Conservation (phyloP, 2,888 invertebrate genomes). For the Erebia aethiops region DNA sequence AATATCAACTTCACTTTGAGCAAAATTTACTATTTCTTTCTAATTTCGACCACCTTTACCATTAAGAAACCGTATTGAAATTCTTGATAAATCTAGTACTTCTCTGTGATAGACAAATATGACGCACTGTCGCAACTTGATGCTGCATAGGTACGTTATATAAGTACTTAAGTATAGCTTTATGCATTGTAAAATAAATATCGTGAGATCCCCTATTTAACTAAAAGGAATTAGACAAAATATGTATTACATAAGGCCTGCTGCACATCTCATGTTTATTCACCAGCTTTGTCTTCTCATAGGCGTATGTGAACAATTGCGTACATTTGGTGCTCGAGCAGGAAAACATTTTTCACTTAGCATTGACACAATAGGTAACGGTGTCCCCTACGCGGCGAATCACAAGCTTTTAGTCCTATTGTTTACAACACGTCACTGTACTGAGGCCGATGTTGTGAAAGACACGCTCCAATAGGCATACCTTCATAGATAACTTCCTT, state of each 20-base stretch:
- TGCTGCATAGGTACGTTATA: background rate
- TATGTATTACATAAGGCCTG: slow-evolving; percentile 10
- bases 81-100: no score
- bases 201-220: slow-evolving; percentile 20
- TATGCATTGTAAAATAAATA: slow-evolving; percentile 16
- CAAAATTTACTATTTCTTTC: no score
- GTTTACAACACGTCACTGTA: slow-evolving; percentile 32
- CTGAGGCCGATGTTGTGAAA: slow-evolving; percentile 30
- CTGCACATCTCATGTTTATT: slow-evolving; percentile 11
- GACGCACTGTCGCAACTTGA: background rate
- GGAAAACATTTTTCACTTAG: slow-evolving; percentile 35
- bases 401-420: slow-evolving; percentile 40
- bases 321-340: background rate
- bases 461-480: slow-evolving; percentile 35
- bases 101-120: background rate
- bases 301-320: background rate
- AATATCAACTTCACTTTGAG: no score
- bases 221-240: slow-evolving; percentile 13
- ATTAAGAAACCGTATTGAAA: no score
- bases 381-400: slow-evolving; percentile 38
- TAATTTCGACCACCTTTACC: no score
- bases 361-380: slow-evolving; percentile 39
- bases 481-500: slow-evolving; percentile 20
- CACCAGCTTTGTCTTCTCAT: background rate
- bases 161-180: background rate